Evolutionary conservation across 2,797 vertebrate species (phyloP).

Genomic region (Melopsittacus undulatus): DNA sequence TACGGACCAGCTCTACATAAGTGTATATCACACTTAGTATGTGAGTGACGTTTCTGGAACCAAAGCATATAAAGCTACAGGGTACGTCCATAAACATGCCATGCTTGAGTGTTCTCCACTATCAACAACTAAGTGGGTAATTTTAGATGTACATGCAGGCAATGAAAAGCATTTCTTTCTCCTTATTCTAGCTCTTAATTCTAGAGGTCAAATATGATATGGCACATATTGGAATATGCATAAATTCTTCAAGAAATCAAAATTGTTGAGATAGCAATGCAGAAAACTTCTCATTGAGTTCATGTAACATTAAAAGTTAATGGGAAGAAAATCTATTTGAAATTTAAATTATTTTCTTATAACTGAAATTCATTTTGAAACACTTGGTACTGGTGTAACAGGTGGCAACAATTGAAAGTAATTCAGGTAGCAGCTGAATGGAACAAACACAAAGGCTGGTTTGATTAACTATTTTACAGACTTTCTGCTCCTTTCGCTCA

Average conservation of each 20-base stretch:
- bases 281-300: not conserved
- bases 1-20: not conserved
- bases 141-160: not conserved
- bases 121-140: not conserved
- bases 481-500: not conserved
- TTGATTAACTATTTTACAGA: not conserved
- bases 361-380: not conserved
- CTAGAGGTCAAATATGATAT: not conserved
- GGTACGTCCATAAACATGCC: not conserved
- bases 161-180: not conserved
- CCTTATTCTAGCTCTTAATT: not conserved
- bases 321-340: not conserved
- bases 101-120: not conserved
- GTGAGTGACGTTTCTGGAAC: not conserved
- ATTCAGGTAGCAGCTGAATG: not conserved
- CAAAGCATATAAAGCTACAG: not conserved
- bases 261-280: not conserved
- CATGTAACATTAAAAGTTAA: not conserved
- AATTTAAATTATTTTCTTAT: not conserved
- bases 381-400: not conserved
- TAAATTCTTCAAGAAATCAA: rapidly evolving
- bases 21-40: not conserved
- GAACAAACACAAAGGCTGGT: not conserved
- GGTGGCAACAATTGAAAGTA: not conserved
- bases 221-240: not conserved